Base-by-base conservation (phyloP, 2,113 vertebrate genomes). In the Alexandromys fortis region DNA sequence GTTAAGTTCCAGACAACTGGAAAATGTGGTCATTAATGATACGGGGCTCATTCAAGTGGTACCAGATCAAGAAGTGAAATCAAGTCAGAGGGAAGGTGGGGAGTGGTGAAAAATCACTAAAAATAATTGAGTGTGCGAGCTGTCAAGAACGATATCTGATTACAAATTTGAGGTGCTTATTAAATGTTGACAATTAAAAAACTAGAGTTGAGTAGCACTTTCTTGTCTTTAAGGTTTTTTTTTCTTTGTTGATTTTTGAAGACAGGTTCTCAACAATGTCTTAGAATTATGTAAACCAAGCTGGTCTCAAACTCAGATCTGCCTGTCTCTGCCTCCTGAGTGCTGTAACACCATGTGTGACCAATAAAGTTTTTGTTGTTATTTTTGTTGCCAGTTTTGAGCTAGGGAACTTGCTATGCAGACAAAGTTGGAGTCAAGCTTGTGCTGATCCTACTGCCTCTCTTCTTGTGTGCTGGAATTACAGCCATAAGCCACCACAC, bases 1-100 rank as follows among this genome's bases (percentile, higher is more conserved):
- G 16, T 72, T 17, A 76, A 87, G 94, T 81, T 72, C 42, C 76
- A 91, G 81, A n/a, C 45, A 95, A 83, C 17, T 76, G 33, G 83
- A 78, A 58, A 86, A 16, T 83, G n/a, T 33, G 78, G 58, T 63
- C 35, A 94, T 8, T 72, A 33, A 86, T 30, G 65, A 93, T 49
- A 92, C n/a, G 19, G 42, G 38, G 49, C 65, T 92, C n/a, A 78
- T 30, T 94, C 4, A 75, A 19, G 26, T 73, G 85, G 38, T 52
- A 4, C 13, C 75, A 24, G 35, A 67, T 87, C 90, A 63, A 76
- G 22, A 35, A 87, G 38, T 90, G 49, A 97, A 91, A 81, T 79
- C 14, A 91, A 87, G 63, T 0, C 42, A 86, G 42, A 65, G 26
- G 24, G 16, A 86, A 67, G 63, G 47, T 47, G 38, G 47, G 47